A percentile compares a stretch with the other conserved stretches of the same genome.
Evolutionary conservation across 2,113 vertebrate genomes (phyloP).

Genomic region (Callocephalon fimbriatum): DNA sequence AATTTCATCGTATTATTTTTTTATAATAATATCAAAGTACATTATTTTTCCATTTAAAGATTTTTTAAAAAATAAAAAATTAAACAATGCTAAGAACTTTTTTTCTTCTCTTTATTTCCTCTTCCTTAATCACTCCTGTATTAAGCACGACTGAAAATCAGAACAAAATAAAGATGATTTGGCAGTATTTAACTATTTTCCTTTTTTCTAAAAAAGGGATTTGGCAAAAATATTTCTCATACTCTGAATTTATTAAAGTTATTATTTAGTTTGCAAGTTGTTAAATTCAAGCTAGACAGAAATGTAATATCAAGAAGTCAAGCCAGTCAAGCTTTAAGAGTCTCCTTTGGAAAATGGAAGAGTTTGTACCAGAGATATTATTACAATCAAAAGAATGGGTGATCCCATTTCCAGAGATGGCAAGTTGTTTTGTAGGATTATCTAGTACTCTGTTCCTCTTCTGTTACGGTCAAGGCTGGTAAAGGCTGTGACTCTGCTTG

Average conservation of each 20-base stretch:
- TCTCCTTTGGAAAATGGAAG: not conserved
- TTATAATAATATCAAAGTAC: not conserved
- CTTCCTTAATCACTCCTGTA: not conserved
- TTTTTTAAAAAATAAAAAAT: not conserved
- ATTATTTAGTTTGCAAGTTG: not conserved
- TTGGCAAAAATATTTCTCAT: not conserved
- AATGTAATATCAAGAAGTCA: not conserved
- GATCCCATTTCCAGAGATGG: not conserved
- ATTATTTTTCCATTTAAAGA: not conserved
- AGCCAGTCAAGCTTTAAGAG: not conserved
- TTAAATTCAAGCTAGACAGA: not conserved
- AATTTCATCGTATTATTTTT: not conserved
- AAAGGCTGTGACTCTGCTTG: not conserved
- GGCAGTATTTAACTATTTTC: not conserved
- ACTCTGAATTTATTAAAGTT: not conserved
- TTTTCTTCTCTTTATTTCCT: not conserved
- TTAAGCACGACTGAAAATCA: not conserved
- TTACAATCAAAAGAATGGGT: not conserved
- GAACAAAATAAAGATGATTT: not conserved
- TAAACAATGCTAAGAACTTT: rapidly evolving
- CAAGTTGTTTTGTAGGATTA: not conserved
- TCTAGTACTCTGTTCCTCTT: not conserved
- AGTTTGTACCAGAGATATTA: not conserved
- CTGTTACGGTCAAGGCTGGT: not conserved
- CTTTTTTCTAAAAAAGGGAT: not conserved